Base-by-base conservation (phyloP, 2,888 invertebrate species). In the Venustoraphidia nigricollis region DNA sequence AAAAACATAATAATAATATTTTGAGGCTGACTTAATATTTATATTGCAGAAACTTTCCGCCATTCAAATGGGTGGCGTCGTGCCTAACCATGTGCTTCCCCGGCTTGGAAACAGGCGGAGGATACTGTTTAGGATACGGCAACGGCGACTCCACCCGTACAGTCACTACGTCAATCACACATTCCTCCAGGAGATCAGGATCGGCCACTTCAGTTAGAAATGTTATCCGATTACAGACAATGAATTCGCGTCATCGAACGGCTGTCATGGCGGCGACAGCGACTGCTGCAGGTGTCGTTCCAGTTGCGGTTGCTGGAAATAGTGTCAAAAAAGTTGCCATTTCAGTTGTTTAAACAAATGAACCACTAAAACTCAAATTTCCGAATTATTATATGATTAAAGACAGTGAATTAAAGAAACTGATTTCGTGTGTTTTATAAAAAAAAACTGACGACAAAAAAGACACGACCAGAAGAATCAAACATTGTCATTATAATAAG, bases 31-130 rank as follows among this genome's bases (percentile, higher is more conserved):
- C 47, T 45, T 49, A 47, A 53, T 52, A 46, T 47, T 52, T 53
- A 52, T 58, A 56, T 54, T 60, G 56, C 61, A 77, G 77, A 65
- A 76, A 76, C 59, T 72, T 79, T 53, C 79, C 81, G 1, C 81
- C 81, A 9, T 80, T 80, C 63, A 79, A 79, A 54, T 82, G 82
- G 81, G 65, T 81, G 54, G 77, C 79, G 67, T 79, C 78, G 54
- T 66, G 65, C 54, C 53, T 65, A 47, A 60, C 63, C 41, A 50
- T 60, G 50, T 65, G 64, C 51, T 60, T 62, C 51, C 63, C 64
- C 17, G 61, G 60, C 38, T 54, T 61, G 50, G 58, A 60, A 44
- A 34, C 51, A 11, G 57, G 59, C 46, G 54, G 57, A 42, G 58
- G 59, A 34, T 61, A 58, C 46, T 64, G 64, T 54, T 55, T 64